A percentile compares a stretch with the other conserved stretches of the same genome.
Conservation (phyloP, 2,113 vertebrate genomes). For the Cinclus cinclus region DNA sequence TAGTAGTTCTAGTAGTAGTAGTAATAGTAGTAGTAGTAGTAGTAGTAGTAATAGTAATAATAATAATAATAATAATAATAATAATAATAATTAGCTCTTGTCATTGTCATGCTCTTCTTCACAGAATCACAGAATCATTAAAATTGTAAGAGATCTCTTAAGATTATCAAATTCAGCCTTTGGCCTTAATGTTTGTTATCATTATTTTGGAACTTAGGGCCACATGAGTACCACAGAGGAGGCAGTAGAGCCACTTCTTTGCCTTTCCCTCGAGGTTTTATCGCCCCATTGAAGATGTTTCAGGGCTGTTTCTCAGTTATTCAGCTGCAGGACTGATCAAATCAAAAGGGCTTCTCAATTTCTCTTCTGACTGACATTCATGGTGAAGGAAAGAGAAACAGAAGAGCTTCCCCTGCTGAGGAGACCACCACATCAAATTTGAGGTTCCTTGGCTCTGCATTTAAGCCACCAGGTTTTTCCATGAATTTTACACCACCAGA, state of each 20-base stretch:
- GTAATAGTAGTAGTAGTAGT: too few relatives aligned
- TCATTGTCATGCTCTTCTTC: not conserved
- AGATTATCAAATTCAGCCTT: not conserved
- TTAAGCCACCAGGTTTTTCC: not conserved
- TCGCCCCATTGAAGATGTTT: rapidly evolving
- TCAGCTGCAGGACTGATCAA: not conserved
- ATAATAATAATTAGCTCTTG: too few relatives aligned
- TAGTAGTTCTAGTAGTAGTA: too few relatives aligned
- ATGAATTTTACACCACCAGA: not conserved
- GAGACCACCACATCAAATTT: not conserved
- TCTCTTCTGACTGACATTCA: not conserved
- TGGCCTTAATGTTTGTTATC: not conserved
- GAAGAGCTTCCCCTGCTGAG: not conserved
- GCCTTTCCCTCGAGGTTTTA: not conserved
- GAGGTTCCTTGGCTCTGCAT: not conserved
- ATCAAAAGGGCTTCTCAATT: not conserved
- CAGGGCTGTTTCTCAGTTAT: not conserved
- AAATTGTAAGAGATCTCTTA: not conserved
- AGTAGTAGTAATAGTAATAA: too few relatives aligned
- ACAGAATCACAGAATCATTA: not conserved
- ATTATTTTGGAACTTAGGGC: not conserved
- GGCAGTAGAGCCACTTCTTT: not conserved
- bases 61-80: rapidly evolving
- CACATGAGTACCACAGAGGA: not conserved
- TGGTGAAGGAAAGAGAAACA: not conserved